Conservation (phyloP, 2,113 vertebrate species). For the Aegypius monachus region DNA sequence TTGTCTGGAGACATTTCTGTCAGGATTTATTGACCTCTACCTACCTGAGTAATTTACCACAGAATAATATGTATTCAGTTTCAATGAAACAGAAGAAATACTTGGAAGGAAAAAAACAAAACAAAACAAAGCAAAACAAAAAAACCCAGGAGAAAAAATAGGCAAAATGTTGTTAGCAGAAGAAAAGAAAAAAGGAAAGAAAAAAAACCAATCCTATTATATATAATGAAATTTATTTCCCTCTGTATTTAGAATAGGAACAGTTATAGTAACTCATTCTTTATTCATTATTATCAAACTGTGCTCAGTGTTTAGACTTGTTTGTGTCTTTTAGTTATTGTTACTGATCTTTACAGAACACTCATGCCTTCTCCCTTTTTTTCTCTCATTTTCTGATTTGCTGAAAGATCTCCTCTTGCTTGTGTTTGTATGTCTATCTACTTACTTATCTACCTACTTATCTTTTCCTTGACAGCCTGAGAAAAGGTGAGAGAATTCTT, state of each 20-base stretch:
- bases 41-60: neutral
- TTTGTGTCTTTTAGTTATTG: neutral
- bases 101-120: neutral
- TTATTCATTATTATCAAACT: neutral
- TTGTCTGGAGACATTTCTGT: neutral
- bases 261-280: neutral
- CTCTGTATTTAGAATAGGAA: neutral
- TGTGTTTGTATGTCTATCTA: neutral
- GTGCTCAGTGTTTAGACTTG: neutral
- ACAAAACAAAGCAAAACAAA: too few species aligned
- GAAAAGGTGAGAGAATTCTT: neutral
- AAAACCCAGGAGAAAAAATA: neutral
- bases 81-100: neutral
- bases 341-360: neutral
- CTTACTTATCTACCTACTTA: neutral
- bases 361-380: neutral
- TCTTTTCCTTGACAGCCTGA: neutral
- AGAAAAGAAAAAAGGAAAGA: neutral
- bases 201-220: neutral
- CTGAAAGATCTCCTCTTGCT: neutral
- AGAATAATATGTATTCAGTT: neutral
- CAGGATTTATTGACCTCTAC: neutral
- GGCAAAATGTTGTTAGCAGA: neutral
- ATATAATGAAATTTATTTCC: neutral
- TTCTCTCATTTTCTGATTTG: neutral